phyloP scores from a whole-genome alignment of 64 coral and sea anemone species.

The Montipora efflorescens region DNA sequence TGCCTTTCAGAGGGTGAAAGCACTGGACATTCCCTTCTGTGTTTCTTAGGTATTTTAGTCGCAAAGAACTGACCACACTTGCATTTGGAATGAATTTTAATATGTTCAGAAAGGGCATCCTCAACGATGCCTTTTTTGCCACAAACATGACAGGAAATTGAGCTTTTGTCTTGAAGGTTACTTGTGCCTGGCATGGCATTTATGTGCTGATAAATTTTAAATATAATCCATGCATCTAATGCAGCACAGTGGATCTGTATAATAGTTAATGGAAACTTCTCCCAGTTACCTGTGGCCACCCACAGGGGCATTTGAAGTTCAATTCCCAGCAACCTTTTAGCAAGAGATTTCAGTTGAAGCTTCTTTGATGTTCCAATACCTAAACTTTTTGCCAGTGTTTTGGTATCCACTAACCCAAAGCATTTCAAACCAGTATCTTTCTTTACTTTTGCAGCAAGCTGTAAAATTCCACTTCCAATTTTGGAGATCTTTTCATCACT shows the following conservation, averaged over 20 bases:
- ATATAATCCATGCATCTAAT: slow-evolving; percentile 91
- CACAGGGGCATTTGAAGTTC: slow-evolving; percentile 79
- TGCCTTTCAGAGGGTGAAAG: neutral
- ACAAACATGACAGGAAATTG: slow-evolving; percentile 58
- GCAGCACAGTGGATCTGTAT: slow-evolving; percentile 90
- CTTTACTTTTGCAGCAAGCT: slow-evolving; percentile 78
- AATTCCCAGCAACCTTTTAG: slow-evolving; percentile 69
- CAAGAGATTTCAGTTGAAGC: slow-evolving; percentile 76
- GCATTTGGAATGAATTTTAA: slow-evolving; percentile 52
- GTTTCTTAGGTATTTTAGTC: slow-evolving; percentile 47
- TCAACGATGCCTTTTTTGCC: slow-evolving; percentile 53
- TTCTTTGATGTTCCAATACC: slow-evolving; percentile 22
- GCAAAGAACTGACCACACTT: slow-evolving; percentile 69
- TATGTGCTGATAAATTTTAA: slow-evolving; percentile 49
- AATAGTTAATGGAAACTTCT: slow-evolving; percentile 71
- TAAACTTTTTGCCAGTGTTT: slow-evolving; percentile 59
- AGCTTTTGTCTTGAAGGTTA: neutral
- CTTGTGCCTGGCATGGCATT: neutral
- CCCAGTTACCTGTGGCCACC: slow-evolving; percentile 88
- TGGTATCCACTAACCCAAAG: slow-evolving; percentile 75
- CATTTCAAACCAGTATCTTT: slow-evolving; percentile 74
- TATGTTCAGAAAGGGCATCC: slow-evolving; percentile 31
- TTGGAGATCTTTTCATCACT: slow-evolving; percentile 73
- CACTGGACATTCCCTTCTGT: slow-evolving; percentile 32
- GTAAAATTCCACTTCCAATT: slow-evolving; percentile 93